These are phyloP conservation scores for Spodoptera litura DNA, from an alignment of 1,140 invertebrate genomes.

Conservation along the genomic window DNA sequence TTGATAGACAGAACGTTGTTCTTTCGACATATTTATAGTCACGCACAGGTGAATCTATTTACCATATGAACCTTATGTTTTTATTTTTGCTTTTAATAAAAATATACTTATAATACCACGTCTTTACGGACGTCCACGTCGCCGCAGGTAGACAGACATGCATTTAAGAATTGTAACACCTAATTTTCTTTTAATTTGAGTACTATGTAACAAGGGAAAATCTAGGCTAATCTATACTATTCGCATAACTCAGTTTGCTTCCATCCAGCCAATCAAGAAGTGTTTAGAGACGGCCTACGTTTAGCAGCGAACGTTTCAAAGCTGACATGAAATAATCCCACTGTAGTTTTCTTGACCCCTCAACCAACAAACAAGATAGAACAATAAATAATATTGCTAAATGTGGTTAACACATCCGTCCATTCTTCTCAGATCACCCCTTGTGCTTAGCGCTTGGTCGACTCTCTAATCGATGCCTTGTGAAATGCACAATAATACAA, in stretches of 20 bases:
- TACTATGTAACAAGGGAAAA: too few species aligned
- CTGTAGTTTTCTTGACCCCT: too few species aligned
- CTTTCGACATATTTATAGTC: background rate
- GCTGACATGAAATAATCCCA: too few species aligned
- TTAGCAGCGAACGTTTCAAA: background rate
- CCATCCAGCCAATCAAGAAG: too few species aligned
- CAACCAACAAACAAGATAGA: background rate
- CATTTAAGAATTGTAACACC: too few species aligned
- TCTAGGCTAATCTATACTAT: too few species aligned
- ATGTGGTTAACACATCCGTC: slow-evolving; percentile 10
- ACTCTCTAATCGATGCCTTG: slow-evolving; percentile 37
- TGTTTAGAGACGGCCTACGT: background rate
- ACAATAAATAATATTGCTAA: slow-evolving; percentile 38
- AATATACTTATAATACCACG: too few species aligned
- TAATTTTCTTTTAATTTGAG: too few species aligned
- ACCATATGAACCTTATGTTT: background rate
- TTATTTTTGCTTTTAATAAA: too few species aligned
- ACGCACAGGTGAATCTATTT: slow-evolving; percentile 21
- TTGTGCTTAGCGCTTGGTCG: slow-evolving; percentile 9
- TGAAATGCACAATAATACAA: slow-evolving; percentile 34
- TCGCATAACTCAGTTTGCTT: too few species aligned
- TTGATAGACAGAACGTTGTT: background rate
- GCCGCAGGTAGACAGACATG: too few species aligned
- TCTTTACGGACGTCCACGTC: too few species aligned
- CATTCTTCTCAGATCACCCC: slow-evolving; percentile 36